phyloP scores from a whole-genome alignment of 64 coral and sea anemone species.

The Stylophora pistillata region DNA sequence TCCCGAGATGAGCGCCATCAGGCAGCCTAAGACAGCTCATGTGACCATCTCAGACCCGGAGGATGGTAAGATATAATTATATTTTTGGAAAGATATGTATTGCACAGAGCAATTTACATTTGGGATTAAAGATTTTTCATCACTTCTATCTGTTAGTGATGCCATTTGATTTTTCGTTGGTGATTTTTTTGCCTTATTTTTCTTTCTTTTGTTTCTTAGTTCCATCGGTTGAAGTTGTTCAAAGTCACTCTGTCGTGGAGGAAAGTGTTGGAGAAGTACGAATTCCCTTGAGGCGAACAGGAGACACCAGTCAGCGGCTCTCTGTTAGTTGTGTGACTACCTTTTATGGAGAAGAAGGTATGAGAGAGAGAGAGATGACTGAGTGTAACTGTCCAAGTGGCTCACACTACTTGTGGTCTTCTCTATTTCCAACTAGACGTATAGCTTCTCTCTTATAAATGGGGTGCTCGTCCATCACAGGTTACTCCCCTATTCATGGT shows the following conservation, averaged over 20 bases:
- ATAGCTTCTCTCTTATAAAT: no score
- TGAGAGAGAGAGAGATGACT: neutral
- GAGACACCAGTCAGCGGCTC: slow-evolving; percentile 44
- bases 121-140: no score
- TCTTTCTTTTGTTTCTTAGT: slow-evolving; percentile 18
- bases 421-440: no score
- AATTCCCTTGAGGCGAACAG: slow-evolving; percentile 50
- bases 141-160: neutral
- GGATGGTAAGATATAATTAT: slow-evolving; percentile 67
- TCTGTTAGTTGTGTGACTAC: slow-evolving; percentile 49
- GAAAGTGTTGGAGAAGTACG: slow-evolving; percentile 46
- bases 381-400: no score
- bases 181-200: neutral
- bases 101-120: no score
- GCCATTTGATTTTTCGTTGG: neutral
- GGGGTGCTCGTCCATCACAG: no score
- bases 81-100: neutral
- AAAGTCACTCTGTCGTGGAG: slow-evolving; percentile 41
- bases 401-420: no score
- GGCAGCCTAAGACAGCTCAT: slow-evolving; percentile 35
- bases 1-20: slow-evolving; percentile 75
- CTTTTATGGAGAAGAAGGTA: slow-evolving; percentile 7
- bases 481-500: no score
- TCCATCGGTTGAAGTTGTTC: slow-evolving; percentile 45
- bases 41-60: slow-evolving; percentile 84